Conservation (phyloP, 2,797 vertebrate genomes). For the Chelidonichthys spinosus region DNA sequence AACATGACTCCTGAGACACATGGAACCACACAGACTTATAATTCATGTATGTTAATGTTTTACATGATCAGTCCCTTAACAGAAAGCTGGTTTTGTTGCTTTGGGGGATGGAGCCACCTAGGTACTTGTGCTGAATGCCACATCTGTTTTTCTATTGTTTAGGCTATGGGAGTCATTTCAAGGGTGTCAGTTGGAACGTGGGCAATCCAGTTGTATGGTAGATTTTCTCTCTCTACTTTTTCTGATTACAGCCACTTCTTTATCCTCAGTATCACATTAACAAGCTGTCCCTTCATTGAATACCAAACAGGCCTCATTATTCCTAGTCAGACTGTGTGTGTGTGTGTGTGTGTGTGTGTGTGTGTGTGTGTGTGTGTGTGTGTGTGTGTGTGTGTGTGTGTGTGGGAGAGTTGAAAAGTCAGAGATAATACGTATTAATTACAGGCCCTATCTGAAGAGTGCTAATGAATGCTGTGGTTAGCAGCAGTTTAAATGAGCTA, state of each 20-base stretch:
- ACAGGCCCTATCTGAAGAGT: conserved; percentile 79
- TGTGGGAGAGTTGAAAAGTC: conserved; percentile 63
- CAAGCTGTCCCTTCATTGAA: conserved; percentile 76
- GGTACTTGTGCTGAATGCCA: conserved; percentile 45
- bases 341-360: conserved; percentile 7
- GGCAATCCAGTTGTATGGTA: conserved; percentile 58
- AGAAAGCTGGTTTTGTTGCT: conserved; percentile 6
- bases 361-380: conserved; percentile 4
- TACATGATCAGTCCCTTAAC: not conserved
- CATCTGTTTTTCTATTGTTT: conserved; percentile 58
- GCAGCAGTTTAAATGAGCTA: conserved; percentile 81
- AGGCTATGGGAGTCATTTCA: conserved; percentile 71
- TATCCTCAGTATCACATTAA: conserved; percentile 81
- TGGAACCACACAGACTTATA: not conserved
- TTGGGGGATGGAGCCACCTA: conserved; percentile 12
- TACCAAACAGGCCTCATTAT: conserved; percentile 79
- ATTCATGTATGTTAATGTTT: not conserved
- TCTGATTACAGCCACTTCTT: conserved; percentile 66
- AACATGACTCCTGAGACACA: not conserved
- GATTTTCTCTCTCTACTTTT: conserved; percentile 66
- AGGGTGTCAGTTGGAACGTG: conserved; percentile 74
- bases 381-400: conserved; percentile 27
- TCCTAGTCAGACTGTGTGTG: conserved; percentile 42
- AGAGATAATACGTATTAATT: conserved; percentile 83
- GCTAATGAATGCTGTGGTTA: conserved; percentile 82